Base-by-base conservation (phyloP, 2,888 invertebrate genomes). In the Protonemura montana region DNA sequence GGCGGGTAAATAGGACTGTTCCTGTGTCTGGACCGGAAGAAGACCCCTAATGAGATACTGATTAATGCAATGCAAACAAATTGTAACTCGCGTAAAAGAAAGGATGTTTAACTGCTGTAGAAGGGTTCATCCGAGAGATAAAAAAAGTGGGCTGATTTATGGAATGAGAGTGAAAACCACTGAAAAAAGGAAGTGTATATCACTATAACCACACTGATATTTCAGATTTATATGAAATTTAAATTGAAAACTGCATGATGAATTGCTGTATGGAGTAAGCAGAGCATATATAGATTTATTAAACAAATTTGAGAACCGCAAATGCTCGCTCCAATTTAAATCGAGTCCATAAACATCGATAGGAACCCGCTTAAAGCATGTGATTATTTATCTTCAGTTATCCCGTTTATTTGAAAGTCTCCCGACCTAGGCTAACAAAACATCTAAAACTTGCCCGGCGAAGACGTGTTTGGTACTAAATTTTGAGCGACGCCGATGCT, bases 1-100 rank as follows among this genome's bases (percentile, higher is more conserved):
- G 81, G 6, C 78, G 26, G 28, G 28, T 29, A 81, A 81, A 81
- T 30, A 30, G 30, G 27, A 6, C 16, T 5, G 28, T 27, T 6
- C 0, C 81, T 6, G 13, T 29, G 28, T 81, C 81, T 81, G 81
- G 80, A 80, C 76, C 5, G n/a, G 26, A 21, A 26, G 27, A 26
- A 2, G 78, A 7, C 59, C 59, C 6, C 81, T 81, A 81, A 81
- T 30, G 81, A 30, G 7, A n/a, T 81, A 81, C 28, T 81, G 81
- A 81, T 81, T 81, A 81, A 81, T 81, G 7, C 81, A 59, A 59
- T 59, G 21, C 59, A 59, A 59, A 59, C 59, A 59, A 59, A 59
- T 59, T 59, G 59, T 21, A 21, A 59, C 13, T 59, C 21, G 2
- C 59, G 59, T 10, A 59, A 59, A 59, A 59, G 59, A 59, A 59